Evolutionary conservation across 2,113 vertebrate species (phyloP), one percentile per base, ranked within the genome.

Genomic region (Oryzias javanicus): DNA sequence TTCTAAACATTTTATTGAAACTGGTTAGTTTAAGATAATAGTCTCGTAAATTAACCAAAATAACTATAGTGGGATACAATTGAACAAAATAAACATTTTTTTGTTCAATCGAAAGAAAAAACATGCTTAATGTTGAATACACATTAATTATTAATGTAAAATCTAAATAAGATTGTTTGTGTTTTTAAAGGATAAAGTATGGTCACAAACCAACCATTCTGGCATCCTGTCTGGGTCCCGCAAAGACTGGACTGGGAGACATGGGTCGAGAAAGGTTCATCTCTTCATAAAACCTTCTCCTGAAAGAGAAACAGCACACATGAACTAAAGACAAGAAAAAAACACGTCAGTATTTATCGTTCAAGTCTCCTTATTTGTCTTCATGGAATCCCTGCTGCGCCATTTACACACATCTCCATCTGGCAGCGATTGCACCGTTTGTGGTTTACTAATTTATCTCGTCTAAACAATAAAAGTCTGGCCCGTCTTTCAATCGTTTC

Each of bases 221-320:
- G 61, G 42, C 49, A 24, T 88, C 87, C 45, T 82, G 89, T 71
- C 84, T 89, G 63, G 86, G 58, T 20, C 29, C 74, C 16, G 42
- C 87, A 71, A 85, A 70, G 45, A 80, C 45, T 3, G 87, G 79
- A 81, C 85, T 87, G 80, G 90, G 78, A 35, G 83, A 60, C 47
- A 67, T n/a, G 7, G 86, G 90, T 55, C 24, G 66, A 0, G 86
- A 74, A 45, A 67, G 51, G 53, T 84, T 68, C 64, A 81, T 91
- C 54, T 87, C 90, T n/a, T 76, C 74, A 27, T 80, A 87, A 22
- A 80, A 71, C 41, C 70, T 86, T 50, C 88, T 92, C 78, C 91
- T 94, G 78, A 52, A 87, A 74, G 74, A 59, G 45, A 65, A 24
- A 35, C 8, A 12, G 35, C 10, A 35, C 10, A 35, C 12, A 67